Evolutionary conservation across 2,888 invertebrate species (phyloP), one percentile per base, ranked within the genome.

Genomic region (Anarsia innoxiella): DNA sequence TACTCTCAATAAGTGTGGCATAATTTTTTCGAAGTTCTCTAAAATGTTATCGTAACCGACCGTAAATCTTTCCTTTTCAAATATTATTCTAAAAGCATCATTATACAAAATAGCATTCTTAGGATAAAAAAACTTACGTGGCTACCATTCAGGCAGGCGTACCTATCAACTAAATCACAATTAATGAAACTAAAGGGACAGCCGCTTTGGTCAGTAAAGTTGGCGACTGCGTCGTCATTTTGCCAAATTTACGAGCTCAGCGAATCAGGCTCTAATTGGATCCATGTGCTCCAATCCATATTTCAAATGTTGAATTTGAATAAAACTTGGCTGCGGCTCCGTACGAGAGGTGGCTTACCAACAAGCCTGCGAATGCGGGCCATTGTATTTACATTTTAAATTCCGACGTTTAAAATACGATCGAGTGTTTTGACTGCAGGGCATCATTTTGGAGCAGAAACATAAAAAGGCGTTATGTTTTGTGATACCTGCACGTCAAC

Each of bases 211-310:
- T 53, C 51, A 58, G 50, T 59, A 29, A 10, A 26, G 10, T 12
- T 30, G 6, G 25, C 36, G 36, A 31, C 30, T 39, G n/a, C 38
- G 45, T 40, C 44, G 66, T 66, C 68, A 63, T 64, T 49, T 57
- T 43, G 48, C 44, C 54, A 57, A 64, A 66, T 66, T 69, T 73
- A 70, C 64, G 60, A 56, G 44, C 50, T 52, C 53, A 36, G 53
- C 56, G 53, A 57, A 59, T 56, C 59, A 49, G 50, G 49, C 54
- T 55, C 61, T 63, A 64, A 66, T 66, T 64, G 62, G 60, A 49
- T 50, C 41, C 47, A 42, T 44, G 41, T 48, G 38, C 36, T 43
- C 37, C 23, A 34, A 40, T 40, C 41, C 46, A 49, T 50, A 54
- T 55, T 52, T 49, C 53, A 53, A 58, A 56, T 47, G 54, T 56